Evolutionary conservation across 2,888 invertebrate genomes (phyloP), one percentile per base, ranked within the genome.

Genomic region (Aplocera efformata): DNA sequence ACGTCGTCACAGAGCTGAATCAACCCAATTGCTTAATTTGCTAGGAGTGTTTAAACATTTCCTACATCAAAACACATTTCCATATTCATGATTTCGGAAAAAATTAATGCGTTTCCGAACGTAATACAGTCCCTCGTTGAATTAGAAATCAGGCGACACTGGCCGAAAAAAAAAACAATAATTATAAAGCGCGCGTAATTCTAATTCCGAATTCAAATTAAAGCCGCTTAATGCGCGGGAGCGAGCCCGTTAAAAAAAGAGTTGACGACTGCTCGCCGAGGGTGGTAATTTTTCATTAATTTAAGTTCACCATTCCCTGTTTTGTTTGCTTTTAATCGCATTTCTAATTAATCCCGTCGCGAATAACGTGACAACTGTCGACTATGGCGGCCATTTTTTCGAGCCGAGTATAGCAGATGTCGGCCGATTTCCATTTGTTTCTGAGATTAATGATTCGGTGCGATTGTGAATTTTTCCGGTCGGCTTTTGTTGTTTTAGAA

Each of bases 251-350:
- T 73, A 77, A 86, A 85, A 85, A 88, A 88, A 88, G 86, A 88
- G 86, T 86, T 86, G 86, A 85, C 85, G 88, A 88, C 79, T 78
- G 79, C 82, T 75, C 85, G 76, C 78, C 67, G 83, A 85, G 88
- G 88, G 88, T 88, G 88, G 88, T 88, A 88, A 88, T 88, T 88
- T 88, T 88, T 88, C 88, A 88, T 88, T 88, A 88, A 88, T 88
- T 88, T 88, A 88, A 88, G 88, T 88, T 88, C 88, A 86, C 86
- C 83, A 85, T 85, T 86, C 84, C 84, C 86, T 86, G 86, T 88
- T 86, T 88, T 88, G 88, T 88, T 88, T 88, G 86, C 84, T 88
- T 88, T 88, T 88, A 88, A 88, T 88, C 88, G 86, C 83, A 86
- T 88, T 88, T 88, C 86, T 88, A 88, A 88, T 88, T 88, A 88